Base-by-base conservation (phyloP, 2,113 vertebrate species). In the Hylia prasina region DNA sequence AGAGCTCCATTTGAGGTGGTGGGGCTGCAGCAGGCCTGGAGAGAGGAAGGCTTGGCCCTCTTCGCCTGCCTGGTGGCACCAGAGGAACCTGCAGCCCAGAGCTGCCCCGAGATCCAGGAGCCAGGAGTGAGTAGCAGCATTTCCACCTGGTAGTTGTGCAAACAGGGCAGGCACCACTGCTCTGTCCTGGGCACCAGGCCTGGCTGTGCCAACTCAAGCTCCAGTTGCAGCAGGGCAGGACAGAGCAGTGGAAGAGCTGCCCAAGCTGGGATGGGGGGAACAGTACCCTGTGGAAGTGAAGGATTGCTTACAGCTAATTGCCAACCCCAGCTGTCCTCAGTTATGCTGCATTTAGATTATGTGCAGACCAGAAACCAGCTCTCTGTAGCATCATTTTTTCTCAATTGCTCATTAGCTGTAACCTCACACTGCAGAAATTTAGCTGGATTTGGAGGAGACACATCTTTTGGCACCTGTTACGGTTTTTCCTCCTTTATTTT, bases 1-100 rank as follows among this genome's bases (percentile, higher is more conserved):
- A 54, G 76, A 48, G 96, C 89, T 89, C 98, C 97, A 0, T 98
- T 98, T 88, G 94, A 91, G 73, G 97, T 98, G 72, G 72, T 93
- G 20, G 98, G 97, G 50, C 93, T 98, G 63, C 98, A 98, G 96
- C 98, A 98, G 85, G 50, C 77, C 85, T 98, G 98, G 97, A 89
- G 33, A 33, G 96, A 98, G 60, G 95, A 96, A 22, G 97, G 96
- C 68, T 93, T 98, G 95, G 97, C 96, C 53, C 69, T 98, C 12
- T 91, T 95, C 4, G 97, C 97, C 57, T 98, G 97, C 87, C 90
- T 96, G 15, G 82, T 81, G 35, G 93, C 97, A 44, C 53, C 73
- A 42, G 70, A 87, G 25, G 91, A 93, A 23, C 54, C 58, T 25
- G 4, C 45, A 48, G 8, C 56, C 35, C 77, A 48, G 45, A 89